These are phyloP conservation scores for Fragum fragum DNA, from an alignment of 2,888 invertebrate species.

Conservation along the genomic window DNA sequence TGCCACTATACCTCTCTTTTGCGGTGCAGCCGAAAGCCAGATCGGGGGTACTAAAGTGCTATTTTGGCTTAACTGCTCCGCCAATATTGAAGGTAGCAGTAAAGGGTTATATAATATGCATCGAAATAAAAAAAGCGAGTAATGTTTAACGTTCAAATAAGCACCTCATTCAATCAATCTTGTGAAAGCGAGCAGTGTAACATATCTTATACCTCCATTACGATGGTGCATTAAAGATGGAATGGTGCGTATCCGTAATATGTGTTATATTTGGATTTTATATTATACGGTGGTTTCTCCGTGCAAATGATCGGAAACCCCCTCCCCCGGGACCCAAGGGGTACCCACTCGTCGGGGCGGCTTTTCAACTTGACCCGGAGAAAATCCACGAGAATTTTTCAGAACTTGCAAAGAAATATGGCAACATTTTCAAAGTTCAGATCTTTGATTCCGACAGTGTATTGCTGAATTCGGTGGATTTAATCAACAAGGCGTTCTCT, in stretches of 20 bases:
- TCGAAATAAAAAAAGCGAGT: no score
- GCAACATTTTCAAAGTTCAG: conserved; percentile 9
- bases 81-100: no score
- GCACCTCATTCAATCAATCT: no score
- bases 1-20: no score
- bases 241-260: neutral
- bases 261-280: neutral
- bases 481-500: neutral
- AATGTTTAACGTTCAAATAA: no score
- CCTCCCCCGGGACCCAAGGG: neutral
- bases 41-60: no score
- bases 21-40: no score
- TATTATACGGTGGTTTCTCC: neutral
- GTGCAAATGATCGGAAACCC: neutral
- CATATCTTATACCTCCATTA: no score
- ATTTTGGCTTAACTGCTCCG: no score
- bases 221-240: neutral
- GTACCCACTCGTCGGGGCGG: conserved; percentile 4
- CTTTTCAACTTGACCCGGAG: neutral
- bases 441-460: neutral
- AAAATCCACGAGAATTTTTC: conserved; percentile 18
- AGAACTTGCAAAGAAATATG: conserved; percentile 1
- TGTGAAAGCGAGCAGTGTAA: no score
- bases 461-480: neutral
- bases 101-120: no score